phyloP scores from a whole-genome alignment of 2,113 vertebrate genomes.

The Jaculus jaculus region DNA sequence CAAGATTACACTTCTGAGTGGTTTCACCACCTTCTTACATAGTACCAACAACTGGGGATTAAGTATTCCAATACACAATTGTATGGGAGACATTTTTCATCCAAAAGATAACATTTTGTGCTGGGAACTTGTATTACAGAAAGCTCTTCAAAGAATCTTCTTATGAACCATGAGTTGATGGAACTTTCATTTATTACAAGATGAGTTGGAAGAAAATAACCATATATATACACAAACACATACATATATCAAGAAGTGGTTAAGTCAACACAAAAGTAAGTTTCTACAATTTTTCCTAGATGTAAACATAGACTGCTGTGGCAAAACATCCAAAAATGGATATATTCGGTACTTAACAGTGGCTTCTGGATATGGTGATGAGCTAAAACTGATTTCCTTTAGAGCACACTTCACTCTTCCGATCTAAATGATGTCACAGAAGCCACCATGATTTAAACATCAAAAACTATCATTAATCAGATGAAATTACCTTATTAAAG shows the following conservation, averaged over 20 bases:
- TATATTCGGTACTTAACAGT: not conserved
- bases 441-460: not conserved
- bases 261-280: conserved; percentile 24
- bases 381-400: conserved; percentile 25
- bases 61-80: too few species aligned
- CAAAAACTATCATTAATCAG: not conserved
- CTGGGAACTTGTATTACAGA: not conserved
- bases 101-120: too few species aligned
- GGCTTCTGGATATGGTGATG: not conserved
- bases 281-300: not conserved
- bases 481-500: conserved; percentile 23
- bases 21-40: too few species aligned
- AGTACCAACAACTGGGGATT: too few species aligned
- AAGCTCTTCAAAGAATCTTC: not conserved
- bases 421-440: conserved; percentile 40
- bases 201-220: conserved; percentile 7
- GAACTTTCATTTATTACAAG: not conserved
- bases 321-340: not conserved
- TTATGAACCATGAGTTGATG: not conserved
- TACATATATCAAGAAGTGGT: not conserved
- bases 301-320: not conserved
- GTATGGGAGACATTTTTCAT: too few species aligned
- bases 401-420: not conserved
- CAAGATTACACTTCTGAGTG: too few species aligned
- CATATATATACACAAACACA: not conserved